Evolutionary conservation across 92 coral and sea anemone species (phyloP).

Genomic region (Scolanthus callimorphus): DNA sequence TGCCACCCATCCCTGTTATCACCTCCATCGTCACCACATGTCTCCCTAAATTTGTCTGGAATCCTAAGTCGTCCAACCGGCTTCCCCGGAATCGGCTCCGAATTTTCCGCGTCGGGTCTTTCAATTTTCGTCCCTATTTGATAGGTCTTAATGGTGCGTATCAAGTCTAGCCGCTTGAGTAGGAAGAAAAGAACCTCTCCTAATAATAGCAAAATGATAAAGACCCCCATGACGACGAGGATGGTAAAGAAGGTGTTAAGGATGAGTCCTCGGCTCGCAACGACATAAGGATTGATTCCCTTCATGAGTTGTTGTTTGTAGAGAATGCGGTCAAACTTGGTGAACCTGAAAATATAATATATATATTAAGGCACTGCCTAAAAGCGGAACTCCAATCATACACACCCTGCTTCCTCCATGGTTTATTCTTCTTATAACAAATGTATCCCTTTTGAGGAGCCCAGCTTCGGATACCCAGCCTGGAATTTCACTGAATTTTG

Average conservation of each 20-base stretch:
- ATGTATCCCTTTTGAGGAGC: too few species aligned
- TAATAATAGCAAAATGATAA: constrained; percentile 23
- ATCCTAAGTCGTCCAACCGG: constrained; percentile 35
- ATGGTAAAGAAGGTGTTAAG: constrained; percentile 70
- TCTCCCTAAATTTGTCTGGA: constrained; percentile 37
- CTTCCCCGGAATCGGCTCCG: background rate
- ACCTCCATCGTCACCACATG: constrained; percentile 29
- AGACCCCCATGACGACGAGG: constrained; percentile 43
- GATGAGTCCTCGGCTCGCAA: constrained; percentile 50
- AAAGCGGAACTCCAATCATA: too few species aligned
- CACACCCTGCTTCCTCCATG: too few species aligned
- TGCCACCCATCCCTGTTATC: constrained; percentile 28
- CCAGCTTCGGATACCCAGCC: too few species aligned
- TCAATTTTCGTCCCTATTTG: constrained; percentile 8
- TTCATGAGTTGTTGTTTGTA: constrained; percentile 64
- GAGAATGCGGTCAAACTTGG: constrained; percentile 66
- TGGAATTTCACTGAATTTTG: too few species aligned
- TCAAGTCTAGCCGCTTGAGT: constrained; percentile 49
- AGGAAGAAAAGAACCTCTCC: constrained; percentile 40
- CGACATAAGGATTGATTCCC: constrained; percentile 49
- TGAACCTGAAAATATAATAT: constrained; percentile 57
- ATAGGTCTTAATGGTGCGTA: constrained; percentile 66
- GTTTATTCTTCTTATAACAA: too few species aligned
- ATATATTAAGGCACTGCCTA: too few species aligned
- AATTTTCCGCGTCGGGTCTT: constrained; percentile 4